Base-by-base conservation (phyloP, 1,140 invertebrate genomes). In the Nymphalis io region DNA sequence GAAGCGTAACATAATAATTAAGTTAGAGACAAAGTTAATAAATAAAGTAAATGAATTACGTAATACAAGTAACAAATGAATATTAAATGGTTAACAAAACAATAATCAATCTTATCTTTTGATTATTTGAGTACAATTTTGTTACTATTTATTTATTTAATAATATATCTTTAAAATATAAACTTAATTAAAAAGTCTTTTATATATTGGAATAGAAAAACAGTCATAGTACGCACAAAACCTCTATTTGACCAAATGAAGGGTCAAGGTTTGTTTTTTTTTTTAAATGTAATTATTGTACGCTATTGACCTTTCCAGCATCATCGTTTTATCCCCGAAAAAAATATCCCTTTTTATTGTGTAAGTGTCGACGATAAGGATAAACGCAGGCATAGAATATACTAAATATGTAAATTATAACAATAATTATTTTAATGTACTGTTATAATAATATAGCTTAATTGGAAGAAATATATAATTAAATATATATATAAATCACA, bases 241-340 rank as follows among this genome's bases (percentile, higher is more conserved):
- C 5, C n/a, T 20, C 11, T 6, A 11, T 55, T n/a, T 3, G 1
- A 55, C 3, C 21, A 13, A 55, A 12, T 57, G 21, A 60, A 16
- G 42, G 39, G 70, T 61, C 63, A 40, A 74, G 62, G 62, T n/a
- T n/a, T 59, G 68, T 58, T 53, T 61, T 70, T 66, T 55, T 59
- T 63, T 59, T 70, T 53, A 70, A 70, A 70, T 70, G 70, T 74
- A 68, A 61, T 48, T 58, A 74, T 74, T 67, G 72, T 59, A 66
- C 42, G 58, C 72, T 46, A 60, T 74, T 66, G 63, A 66, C 64
- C 68, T 51, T 57, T 15, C 38, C 42, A 70, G 70, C 39, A 68
- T 51, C 48, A 23, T 63, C 64, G 60, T 58, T 68, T 63, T 60
- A 65, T 71, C 48, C 18, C 46, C 48, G 13, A 12, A 55, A 57